Percentiles rank a stretch among this genome's conserved stretches.
These are phyloP conservation scores for Cacatua alba DNA, from an alignment of 2,113 vertebrate species.

Conservation along the genomic window DNA sequence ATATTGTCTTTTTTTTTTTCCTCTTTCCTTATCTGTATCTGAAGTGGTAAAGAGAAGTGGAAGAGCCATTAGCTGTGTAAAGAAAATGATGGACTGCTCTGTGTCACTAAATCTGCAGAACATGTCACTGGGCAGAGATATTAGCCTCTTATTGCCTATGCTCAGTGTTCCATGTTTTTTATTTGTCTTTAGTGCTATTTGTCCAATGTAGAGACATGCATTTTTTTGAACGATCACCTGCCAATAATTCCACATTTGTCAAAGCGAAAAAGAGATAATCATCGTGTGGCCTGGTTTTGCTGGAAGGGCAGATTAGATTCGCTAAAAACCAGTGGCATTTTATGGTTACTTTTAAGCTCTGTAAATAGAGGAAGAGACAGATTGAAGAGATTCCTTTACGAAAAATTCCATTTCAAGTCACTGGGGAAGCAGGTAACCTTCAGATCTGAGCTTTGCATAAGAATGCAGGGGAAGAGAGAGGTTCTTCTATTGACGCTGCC, in stretches of 20 bases:
- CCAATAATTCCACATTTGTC: slow-evolving; percentile 62
- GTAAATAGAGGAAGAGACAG: slow-evolving; percentile 58
- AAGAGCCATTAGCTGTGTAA: background rate
- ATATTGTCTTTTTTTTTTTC: background rate
- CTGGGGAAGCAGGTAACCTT: slow-evolving; percentile 67
- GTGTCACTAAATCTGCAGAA: slow-evolving; percentile 30
- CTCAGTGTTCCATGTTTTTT: slow-evolving; percentile 20
- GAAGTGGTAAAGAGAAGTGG: background rate
- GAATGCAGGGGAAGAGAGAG: background rate
- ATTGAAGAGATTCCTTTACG: slow-evolving; percentile 62
- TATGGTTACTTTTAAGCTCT: slow-evolving; percentile 57
- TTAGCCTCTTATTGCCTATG: slow-evolving; percentile 4
- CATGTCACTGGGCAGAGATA: slow-evolving; percentile 21
- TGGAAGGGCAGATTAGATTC: slow-evolving; percentile 68
- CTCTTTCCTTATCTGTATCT: background rate
- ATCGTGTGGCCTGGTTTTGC: slow-evolving; percentile 44
- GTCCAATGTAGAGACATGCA: slow-evolving; percentile 34
- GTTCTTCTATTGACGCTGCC: slow-evolving; percentile 17
- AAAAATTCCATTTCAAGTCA: slow-evolving; percentile 63
- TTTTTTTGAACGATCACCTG: slow-evolving; percentile 7
- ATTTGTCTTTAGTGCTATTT: slow-evolving; percentile 51
- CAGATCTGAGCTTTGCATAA: slow-evolving; percentile 65
- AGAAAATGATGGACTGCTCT: slow-evolving; percentile 42
- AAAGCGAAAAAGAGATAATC: slow-evolving; percentile 69
- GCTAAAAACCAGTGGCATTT: slow-evolving; percentile 59